These are phyloP conservation scores for Lepus europaeus DNA, from an alignment of 2,113 vertebrate species.

Conservation along the genomic window DNA sequence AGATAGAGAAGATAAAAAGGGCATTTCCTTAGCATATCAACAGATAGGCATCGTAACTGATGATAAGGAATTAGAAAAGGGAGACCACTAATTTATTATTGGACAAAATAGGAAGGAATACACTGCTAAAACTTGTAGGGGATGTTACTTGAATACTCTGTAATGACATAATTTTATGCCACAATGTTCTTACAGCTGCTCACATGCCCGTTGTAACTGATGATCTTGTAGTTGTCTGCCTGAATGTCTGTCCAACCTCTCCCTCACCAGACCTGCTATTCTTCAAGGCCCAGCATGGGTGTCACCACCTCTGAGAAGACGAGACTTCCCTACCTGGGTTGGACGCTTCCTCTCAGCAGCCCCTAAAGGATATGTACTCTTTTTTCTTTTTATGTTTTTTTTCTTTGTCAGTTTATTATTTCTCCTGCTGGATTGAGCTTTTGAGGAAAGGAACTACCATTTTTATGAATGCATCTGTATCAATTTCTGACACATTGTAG, in stretches of 20 bases:
- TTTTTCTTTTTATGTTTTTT: not conserved
- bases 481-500: not conserved
- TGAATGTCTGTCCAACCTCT: not conserved
- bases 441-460: not conserved
- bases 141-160: not conserved
- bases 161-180: not conserved
- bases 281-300: not conserved
- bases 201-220: not conserved
- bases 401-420: not conserved
- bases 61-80: not conserved
- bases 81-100: constrained; percentile 12
- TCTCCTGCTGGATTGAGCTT: not conserved
- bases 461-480: constrained; percentile 15
- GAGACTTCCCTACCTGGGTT: not conserved
- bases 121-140: not conserved
- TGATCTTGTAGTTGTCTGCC: not conserved
- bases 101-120: not conserved
- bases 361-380: not conserved
- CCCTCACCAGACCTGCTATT: not conserved
- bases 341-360: not conserved
- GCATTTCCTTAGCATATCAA: constrained; percentile 7
- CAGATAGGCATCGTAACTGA: constrained; percentile 16
- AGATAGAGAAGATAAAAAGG: not conserved
- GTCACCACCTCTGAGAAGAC: not conserved
- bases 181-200: not conserved